Conservation (phyloP, 2,113 vertebrate species). For the Mastomys natalensis region DNA sequence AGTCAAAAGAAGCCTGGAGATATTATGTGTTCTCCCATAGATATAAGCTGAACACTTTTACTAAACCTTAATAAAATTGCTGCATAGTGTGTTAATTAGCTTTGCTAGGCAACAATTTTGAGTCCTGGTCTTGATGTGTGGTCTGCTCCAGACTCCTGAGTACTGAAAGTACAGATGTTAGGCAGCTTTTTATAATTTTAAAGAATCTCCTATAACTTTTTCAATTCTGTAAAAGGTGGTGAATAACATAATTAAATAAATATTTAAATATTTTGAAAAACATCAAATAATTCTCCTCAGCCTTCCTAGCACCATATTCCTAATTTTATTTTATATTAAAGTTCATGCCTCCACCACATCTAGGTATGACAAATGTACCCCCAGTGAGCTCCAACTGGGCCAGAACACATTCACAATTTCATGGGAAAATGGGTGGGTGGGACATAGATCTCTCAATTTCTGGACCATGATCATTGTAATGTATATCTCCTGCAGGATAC, state of each 20-base stretch:
- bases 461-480: background rate
- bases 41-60: background rate
- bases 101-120: background rate
- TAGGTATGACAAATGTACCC: background rate
- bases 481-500: background rate
- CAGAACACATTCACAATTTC: background rate
- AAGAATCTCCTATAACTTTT: background rate
- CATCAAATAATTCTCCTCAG: background rate
- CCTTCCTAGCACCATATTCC: background rate
- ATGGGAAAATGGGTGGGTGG: background rate
- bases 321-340: background rate
- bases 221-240: background rate
- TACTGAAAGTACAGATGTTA: background rate
- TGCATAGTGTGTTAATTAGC: background rate
- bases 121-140: background rate
- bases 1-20: background rate
- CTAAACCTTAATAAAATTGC: background rate
- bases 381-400: no score
- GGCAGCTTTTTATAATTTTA: background rate
- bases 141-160: background rate
- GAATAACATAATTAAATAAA: background rate
- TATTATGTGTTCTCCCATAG: background rate
- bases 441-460: background rate
- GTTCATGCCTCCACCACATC: background rate
- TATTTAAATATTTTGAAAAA: slow-evolving; percentile 21